Base-by-base conservation (phyloP, 2,888 invertebrate genomes). In the Meganola albula region DNA sequence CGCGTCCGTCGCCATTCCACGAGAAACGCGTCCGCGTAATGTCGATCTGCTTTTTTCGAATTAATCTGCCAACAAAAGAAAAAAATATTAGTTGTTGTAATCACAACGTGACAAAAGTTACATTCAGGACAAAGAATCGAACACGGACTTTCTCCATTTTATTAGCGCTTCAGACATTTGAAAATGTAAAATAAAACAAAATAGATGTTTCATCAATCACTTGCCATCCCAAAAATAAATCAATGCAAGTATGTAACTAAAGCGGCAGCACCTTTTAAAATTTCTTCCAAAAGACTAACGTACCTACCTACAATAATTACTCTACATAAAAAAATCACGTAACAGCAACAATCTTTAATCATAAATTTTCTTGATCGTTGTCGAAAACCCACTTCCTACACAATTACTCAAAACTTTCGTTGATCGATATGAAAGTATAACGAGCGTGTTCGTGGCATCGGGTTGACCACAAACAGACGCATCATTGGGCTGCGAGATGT, bases 351-450 rank as follows among this genome's bases (percentile, higher is more conserved):
- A 46, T 36, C 18, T 47, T 12, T 31, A 36, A 38, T 34, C 34
- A 37, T 34, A 40, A n/a, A 38, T 44, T 45, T 29, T 51, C 31
- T 24, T 38, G 33, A 40, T 37, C 41, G 37, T 38, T 40, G 34
- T 31, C 37, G 33, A 40, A 46, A 56, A 57, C 57, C 58, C 62
- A 64, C 61, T 62, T 63, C 61, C 63, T 59, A 60, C 63, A 66
- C 61, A 57, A 56, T 58, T 62, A 55, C 59, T 64, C 59, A 55
- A 58, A 74, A 77, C 75, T 78, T 83, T 82, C 78, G 63, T 74
- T 72, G 66, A 75, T 78, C 73, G 63, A 76, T 74, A 71, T 67
- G 79, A 83, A 83, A 83, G 83, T 83, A 75, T 77, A 77, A 75
- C 77, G 72, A 77, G 74, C 71, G 72, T 77, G 69, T 77, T 77